Evolutionary conservation across 2,113 vertebrate species (phyloP).

Genomic region (Picathartes gymnocephalus): DNA sequence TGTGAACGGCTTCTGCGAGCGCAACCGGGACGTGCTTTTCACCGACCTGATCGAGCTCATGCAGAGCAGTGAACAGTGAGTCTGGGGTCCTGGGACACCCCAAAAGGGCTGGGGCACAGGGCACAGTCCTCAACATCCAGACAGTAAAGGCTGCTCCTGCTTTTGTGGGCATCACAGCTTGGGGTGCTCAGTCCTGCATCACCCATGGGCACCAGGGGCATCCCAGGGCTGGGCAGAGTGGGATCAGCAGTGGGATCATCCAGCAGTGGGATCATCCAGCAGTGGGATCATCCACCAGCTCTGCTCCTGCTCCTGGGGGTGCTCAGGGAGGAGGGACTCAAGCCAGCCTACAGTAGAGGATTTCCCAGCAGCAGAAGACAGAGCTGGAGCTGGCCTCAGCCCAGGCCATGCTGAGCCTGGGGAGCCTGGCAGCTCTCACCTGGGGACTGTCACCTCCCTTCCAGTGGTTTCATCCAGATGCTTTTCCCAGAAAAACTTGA

Average conservation of each 20-base stretch:
- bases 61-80: slow-evolving; percentile 94
- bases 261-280: background rate
- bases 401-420: background rate
- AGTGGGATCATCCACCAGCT: background rate
- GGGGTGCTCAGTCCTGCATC: background rate
- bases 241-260: background rate
- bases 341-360: rapidly evolving
- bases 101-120: background rate
- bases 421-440: background rate
- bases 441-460: background rate
- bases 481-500: slow-evolving; percentile 95
- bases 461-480: slow-evolving; percentile 83
- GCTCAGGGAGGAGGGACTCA: background rate
- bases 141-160: background rate
- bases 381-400: background rate
- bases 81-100: background rate
- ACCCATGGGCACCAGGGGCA: rapidly evolving
- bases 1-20: slow-evolving; percentile 89
- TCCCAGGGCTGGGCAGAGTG: background rate
- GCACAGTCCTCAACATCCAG: background rate
- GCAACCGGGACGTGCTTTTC: slow-evolving; percentile 93
- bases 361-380: background rate
- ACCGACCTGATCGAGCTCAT: slow-evolving; percentile 94
- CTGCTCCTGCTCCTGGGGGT: background rate
- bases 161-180: background rate